These are phyloP conservation scores for Probaryconus sp. DNA, from an alignment of 1,140 invertebrate species.

Conservation along the genomic window DNA sequence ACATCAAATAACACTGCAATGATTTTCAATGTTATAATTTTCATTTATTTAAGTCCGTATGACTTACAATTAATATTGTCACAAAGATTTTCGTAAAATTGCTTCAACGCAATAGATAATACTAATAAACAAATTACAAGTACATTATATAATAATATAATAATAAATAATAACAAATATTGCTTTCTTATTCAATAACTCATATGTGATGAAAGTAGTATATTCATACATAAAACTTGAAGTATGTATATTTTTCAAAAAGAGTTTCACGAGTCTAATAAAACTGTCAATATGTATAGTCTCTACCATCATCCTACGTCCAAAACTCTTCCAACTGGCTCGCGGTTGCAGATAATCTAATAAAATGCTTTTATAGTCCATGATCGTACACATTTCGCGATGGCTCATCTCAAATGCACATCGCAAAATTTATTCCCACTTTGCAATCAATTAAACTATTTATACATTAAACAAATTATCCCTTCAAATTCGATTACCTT, in stretches of 20 bases:
- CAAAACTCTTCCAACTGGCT: constrained; percentile 20
- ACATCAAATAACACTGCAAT: neutral
- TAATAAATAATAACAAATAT: no score
- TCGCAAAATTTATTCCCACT: constrained; percentile 8
- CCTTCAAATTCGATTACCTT: no score
- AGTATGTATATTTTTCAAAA: constrained; percentile 31
- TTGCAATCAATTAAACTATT: no score
- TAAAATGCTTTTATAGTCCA: constrained; percentile 35
- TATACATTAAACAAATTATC: no score
- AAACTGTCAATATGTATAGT: constrained; percentile 38
- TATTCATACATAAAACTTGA: constrained; percentile 15
- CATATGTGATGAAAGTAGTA: constrained; percentile 14
- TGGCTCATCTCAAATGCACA: constrained; percentile 10
- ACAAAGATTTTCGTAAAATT: constrained; percentile 24
- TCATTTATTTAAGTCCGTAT: constrained; percentile 19
- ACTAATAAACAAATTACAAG: constrained; percentile 23
- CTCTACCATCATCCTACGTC: constrained; percentile 11
- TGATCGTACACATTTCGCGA: constrained; percentile 11
- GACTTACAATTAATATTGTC: constrained; percentile 24
- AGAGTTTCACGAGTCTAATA: constrained; percentile 33
- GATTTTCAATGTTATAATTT: constrained; percentile 38
- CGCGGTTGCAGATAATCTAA: constrained; percentile 25
- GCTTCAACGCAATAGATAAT: constrained; percentile 13
- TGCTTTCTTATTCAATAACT: constrained; percentile 28
- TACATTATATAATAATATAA: constrained; percentile 26